Evolutionary conservation across 2,888 invertebrate species (phyloP), one percentile per base, ranked within the genome.

Genomic region (Euplexia lucipara): DNA sequence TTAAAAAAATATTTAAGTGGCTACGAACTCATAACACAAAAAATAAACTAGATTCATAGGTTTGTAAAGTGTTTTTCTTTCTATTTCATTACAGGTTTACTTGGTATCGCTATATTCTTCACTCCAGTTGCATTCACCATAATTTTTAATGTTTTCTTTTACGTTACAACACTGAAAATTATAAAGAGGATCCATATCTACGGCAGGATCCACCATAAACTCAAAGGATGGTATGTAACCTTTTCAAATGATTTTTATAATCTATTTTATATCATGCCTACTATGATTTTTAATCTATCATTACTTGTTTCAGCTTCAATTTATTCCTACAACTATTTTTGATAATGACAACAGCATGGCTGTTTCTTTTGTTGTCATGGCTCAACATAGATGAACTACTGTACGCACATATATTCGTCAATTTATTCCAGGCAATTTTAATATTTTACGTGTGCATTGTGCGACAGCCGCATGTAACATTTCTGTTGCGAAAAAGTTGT

Each of bases 141-240:
- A 75, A 89, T 98, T 64, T 96, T 97, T 73, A 97, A 98, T 87
- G 93, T 98, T 66, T 98, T 97, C 88, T 98, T 98, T 86, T 97
- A 97, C 84, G 96, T 97, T 10, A 97, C 98, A 18, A 98, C 98
- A 22, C 93, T 97, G 32, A 97, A 97, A 89, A 96, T 97, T 30
- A 97, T 98, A 62, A 98, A 97, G 85, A 95, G 97, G 75, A 97
- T 98, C 94, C 97, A 97, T 84, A 97, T 98, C 4, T 98, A 98
- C 88, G 98, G 98, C 48, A 96, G 98, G 78, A 98, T 98, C 83
- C 98, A 98, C 84, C 97, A 98, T 84, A 98, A 98, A 92, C 95
- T 98, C 70, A 97, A 97, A 90, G 97, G 98, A 91, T 98, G 97
- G 97, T 97, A 91, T 85, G 92, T 70, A 58, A 0, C 5, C 41